Base-by-base conservation (phyloP, 2,113 vertebrate species). In the Apistogramma diplotaenia region DNA sequence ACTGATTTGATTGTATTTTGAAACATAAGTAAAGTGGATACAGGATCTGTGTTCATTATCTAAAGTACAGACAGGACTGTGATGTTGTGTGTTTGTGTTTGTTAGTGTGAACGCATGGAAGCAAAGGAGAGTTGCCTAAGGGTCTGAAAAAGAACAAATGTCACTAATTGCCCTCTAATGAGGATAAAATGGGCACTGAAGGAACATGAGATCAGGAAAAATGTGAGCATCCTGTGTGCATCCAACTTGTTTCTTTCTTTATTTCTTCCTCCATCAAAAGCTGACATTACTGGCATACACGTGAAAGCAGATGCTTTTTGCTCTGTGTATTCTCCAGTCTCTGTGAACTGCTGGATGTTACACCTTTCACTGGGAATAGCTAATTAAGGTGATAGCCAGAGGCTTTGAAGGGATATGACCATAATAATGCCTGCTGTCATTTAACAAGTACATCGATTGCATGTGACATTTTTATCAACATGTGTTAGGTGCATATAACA, bases 141-240 rank as follows among this genome's bases (percentile, higher is more conserved):
- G 90, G 86, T 83, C 73, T 80, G 86, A 67, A 79, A 86, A 65
- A 88, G 84, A 89, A 81, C 84, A 91, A 88, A 85, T 85, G 81
- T 72, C 87, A 88, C 85, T 88, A 91, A 91, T 85, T 91, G 90
- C 85, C 86, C 82, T 89, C 87, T 87, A 85, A 84, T 25, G 10
- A n/a, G 82, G 85, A 91, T 81, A 79, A 89, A 85, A 87, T 60
- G 55, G 88, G 21, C 88, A 85, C 84, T 62, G 60, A 70, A 87
- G 72, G 72, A 85, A 85, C 80, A 90, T 16, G 31, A 73, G 82
- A 82, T 82, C 81, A 78, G 76, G 55, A 55, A 51, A 46, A 83
- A 77, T 43, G 75, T 46, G 59, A 87, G 71, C 76, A 4, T 81
- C 62, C 35, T 78, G 51, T 54, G 65, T 74, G 37, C 55, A 25